Percentiles rank a stretch among this genome's conserved stretches.
Conservation (phyloP, 2,113 vertebrate species). For the Chelonoidis abingdonii region DNA sequence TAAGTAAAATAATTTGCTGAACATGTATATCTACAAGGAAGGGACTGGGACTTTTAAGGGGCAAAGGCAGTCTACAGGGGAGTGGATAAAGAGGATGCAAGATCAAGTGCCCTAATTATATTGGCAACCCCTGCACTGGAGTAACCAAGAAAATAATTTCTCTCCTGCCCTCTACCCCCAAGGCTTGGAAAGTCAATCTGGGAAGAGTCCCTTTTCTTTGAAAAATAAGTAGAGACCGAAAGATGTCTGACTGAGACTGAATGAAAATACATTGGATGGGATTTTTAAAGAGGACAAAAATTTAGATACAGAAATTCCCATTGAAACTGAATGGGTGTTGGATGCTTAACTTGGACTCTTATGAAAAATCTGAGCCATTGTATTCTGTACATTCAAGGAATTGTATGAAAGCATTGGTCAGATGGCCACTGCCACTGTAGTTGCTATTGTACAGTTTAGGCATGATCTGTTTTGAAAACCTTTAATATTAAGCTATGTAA, state of each 20-base stretch:
- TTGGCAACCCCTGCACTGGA: not conserved
- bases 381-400: not conserved
- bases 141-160: not conserved
- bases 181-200: not conserved
- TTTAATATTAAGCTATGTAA: not conserved
- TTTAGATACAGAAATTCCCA: not conserved
- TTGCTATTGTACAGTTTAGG: not conserved
- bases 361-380: not conserved
- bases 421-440: not conserved
- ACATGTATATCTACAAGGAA: not conserved
- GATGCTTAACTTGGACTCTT: not conserved
- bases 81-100: not conserved
- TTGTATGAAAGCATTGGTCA: not conserved
- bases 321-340: not conserved
- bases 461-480: not conserved
- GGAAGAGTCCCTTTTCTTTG: not conserved
- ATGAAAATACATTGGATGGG: not conserved
- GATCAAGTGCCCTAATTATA: not conserved
- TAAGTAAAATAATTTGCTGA: not conserved
- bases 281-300: not conserved
- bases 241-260: not conserved
- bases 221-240: not conserved
- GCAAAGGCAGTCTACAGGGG: not conserved
- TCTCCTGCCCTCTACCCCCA: not conserved
- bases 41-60: not conserved